These are phyloP conservation scores for Balaeniceps rex DNA, from an alignment of 2,113 vertebrate genomes.

Conservation along the genomic window DNA sequence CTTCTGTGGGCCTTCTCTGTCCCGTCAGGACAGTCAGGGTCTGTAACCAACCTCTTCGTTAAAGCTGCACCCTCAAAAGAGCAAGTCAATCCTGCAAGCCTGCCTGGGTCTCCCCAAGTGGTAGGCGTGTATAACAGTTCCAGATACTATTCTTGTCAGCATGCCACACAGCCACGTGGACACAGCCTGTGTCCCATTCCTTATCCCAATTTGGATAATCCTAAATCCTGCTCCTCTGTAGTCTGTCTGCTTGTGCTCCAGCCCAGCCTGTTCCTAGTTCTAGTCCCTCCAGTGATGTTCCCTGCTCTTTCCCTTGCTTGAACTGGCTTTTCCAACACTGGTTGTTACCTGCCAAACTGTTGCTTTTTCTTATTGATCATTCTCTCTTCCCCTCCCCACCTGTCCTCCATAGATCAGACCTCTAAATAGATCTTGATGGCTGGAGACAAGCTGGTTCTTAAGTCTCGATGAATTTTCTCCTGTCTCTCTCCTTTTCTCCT, in stretches of 20 bases:
- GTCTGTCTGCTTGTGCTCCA: not conserved
- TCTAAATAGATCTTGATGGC: not conserved
- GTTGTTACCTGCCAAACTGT: not conserved
- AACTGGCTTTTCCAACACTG: not conserved
- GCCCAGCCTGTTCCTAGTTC: not conserved
- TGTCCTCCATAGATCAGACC: not conserved
- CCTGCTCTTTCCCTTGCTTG: not conserved
- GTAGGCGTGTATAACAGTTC: not conserved
- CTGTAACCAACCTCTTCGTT: not conserved
- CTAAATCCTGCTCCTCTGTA: not conserved
- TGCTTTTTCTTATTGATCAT: not conserved
- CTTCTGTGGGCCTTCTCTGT: not conserved
- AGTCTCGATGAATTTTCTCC: not conserved
- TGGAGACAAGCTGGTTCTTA: not conserved
- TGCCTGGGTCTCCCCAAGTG: not conserved
- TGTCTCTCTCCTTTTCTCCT: not conserved
- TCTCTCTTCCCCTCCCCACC: not conserved
- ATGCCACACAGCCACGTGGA: not conserved
- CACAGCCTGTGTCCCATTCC: not conserved
- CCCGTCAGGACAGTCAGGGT: not conserved
- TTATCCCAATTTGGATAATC: not conserved
- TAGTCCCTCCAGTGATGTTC: not conserved
- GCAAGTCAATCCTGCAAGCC: not conserved
- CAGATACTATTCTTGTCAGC: not conserved
- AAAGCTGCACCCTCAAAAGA: not conserved